Evolutionary conservation across 2,113 vertebrate species (phyloP).

Genomic region (Rhagologus leucostigma): DNA sequence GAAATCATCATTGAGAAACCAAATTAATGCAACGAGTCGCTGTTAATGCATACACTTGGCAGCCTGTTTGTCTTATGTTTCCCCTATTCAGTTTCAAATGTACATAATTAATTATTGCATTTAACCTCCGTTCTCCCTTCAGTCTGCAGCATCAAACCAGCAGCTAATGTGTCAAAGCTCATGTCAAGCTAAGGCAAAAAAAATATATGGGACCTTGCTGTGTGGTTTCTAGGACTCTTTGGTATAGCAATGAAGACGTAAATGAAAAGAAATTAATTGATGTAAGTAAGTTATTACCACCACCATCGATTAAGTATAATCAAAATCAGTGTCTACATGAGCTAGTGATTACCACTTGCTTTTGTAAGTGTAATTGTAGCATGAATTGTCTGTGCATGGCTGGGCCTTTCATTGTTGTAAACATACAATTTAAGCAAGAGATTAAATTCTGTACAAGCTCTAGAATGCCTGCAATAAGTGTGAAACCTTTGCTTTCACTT

Average conservation of each 20-base stretch:
- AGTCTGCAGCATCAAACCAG: not conserved
- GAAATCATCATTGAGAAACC: conserved; percentile 32
- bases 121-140: not conserved
- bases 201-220: not conserved
- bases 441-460: conserved; percentile 42
- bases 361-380: conserved; percentile 55
- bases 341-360: conserved; percentile 62
- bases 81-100: conserved; percentile 49
- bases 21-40: conserved; percentile 58
- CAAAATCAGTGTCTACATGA: conserved; percentile 40
- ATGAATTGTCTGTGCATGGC: conserved; percentile 44
- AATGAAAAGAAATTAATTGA: conserved; percentile 75
- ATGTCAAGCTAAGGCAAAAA: not conserved
- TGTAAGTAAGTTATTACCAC: conserved; percentile 69
- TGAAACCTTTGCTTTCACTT: not conserved
- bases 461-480: not conserved
- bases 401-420: conserved; percentile 43
- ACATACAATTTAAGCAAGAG: conserved; percentile 19
- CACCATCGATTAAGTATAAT: conserved; percentile 66
- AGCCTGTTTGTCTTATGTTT: not conserved
- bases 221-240: conserved; percentile 8
- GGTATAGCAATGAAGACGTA: conserved; percentile 60
- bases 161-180: conserved; percentile 29
- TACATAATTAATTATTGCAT: conserved; percentile 62
- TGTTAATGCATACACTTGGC: conserved; percentile 45